A percentile compares a stretch with the other conserved stretches of the same genome.
These are phyloP conservation scores for Anguilla japonica DNA, from an alignment of 2,113 vertebrate genomes.

Conservation along the genomic window DNA sequence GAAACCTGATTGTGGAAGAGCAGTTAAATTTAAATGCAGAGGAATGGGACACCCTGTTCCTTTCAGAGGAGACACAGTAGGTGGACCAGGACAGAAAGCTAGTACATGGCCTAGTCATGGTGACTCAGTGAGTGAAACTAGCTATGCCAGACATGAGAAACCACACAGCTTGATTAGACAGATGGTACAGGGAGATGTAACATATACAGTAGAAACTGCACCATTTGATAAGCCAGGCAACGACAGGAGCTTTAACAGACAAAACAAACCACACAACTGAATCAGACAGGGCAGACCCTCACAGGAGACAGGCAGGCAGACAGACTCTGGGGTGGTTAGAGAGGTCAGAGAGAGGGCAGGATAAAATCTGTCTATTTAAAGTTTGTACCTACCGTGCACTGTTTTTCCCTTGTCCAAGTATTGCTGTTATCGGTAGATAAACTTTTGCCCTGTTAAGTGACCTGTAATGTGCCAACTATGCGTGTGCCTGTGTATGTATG, in stretches of 20 bases:
- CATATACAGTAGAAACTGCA: neutral
- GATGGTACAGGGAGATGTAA: neutral
- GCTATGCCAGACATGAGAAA: neutral
- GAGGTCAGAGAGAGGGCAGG: neutral
- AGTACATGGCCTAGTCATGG: neutral
- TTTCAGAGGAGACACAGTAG: no score
- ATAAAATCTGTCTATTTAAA: neutral
- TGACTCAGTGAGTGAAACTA: neutral
- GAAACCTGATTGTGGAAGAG: neutral
- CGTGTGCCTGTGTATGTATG: neutral
- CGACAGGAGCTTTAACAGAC: neutral
- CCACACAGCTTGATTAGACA: neutral
- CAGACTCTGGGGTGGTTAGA: neutral
- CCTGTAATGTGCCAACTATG: neutral
- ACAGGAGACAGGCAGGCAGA: neutral
- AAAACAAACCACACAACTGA: neutral
- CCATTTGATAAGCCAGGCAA: neutral
- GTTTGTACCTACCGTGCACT: neutral
- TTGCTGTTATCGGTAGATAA: neutral
- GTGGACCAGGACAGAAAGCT: no score
- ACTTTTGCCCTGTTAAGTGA: neutral
- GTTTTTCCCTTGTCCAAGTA: neutral
- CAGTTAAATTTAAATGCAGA: slow-evolving; percentile 1
- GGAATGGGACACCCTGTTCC: neutral
- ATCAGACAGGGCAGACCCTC: neutral